Conservation (phyloP, 2,888 invertebrate species). For the Epirrhoe alternata region DNA sequence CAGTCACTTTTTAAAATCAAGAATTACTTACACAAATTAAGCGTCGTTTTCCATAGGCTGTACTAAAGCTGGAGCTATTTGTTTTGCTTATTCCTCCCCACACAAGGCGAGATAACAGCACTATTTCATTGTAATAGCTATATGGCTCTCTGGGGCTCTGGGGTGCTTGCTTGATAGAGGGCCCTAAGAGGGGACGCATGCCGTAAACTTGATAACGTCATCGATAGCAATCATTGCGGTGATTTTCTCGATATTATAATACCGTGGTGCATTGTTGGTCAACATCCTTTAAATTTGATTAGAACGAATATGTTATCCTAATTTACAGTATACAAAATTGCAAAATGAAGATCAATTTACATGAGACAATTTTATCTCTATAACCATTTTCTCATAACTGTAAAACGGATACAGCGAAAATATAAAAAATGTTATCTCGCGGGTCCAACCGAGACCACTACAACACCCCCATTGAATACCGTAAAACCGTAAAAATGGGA, state of each 20-base stretch:
- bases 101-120: slow-evolving; percentile 63
- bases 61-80: slow-evolving; percentile 56
- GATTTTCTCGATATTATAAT: slow-evolving; percentile 7
- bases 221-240: slow-evolving; percentile 35
- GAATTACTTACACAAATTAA: neutral
- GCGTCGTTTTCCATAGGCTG: neutral
- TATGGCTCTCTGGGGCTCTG: slow-evolving; percentile 66
- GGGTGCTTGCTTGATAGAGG: slow-evolving; percentile 46
- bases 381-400: neutral
- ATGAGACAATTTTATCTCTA: neutral
- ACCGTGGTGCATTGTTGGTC: neutral
- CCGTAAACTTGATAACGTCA: slow-evolving; percentile 38
- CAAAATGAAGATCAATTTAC: neutral
- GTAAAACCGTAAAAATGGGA: slow-evolving; percentile 59
- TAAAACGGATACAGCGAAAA: slow-evolving; percentile 29
- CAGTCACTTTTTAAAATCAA: neutral
- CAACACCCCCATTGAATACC: slow-evolving; percentile 59
- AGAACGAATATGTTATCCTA: no score
- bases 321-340: no score
- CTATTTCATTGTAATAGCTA: slow-evolving; percentile 76
- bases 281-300: neutral
- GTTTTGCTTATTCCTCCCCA: slow-evolving; percentile 69
- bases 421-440: slow-evolving; percentile 52
- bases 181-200: slow-evolving; percentile 21
- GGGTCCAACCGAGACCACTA: slow-evolving; percentile 43